These are phyloP conservation scores for Drosophila paramelanica DNA, from an alignment of 2,888 invertebrate genomes.

Conservation along the genomic window DNA sequence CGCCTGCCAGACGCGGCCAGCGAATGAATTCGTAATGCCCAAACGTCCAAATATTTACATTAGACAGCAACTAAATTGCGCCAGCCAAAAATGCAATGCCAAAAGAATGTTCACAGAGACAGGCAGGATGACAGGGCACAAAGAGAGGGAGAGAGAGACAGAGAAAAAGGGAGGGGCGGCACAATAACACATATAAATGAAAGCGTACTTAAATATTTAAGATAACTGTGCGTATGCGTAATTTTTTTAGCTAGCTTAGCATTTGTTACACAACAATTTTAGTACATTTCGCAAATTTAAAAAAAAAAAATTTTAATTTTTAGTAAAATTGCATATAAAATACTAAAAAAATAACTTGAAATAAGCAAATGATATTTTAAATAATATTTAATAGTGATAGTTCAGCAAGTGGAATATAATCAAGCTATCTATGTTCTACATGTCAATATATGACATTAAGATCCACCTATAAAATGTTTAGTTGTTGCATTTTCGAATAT, in stretches of 20 bases:
- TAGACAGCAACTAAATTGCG: conserved; percentile 46
- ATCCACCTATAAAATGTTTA: too few relatives aligned
- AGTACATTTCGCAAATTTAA: neutral
- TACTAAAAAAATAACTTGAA: too few relatives aligned
- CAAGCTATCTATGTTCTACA: too few relatives aligned
- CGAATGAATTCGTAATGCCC: conserved; percentile 30
- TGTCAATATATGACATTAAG: too few relatives aligned
- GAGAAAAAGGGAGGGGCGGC: too few relatives aligned
- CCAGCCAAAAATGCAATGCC: conserved; percentile 43
- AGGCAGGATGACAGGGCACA: neutral
- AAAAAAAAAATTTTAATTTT: too few relatives aligned
- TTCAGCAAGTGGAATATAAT: too few relatives aligned
- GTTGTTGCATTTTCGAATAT: neutral
- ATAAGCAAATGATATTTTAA: too few relatives aligned
- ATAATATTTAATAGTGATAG: too few relatives aligned
- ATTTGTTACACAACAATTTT: neutral
- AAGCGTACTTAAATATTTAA: conserved; percentile 5
- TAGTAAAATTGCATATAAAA: too few relatives aligned
- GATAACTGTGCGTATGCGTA: conserved; percentile 39
- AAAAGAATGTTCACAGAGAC: conserved; percentile 27
- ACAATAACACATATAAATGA: neutral
- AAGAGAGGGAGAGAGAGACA: neutral
- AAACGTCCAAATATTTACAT: conserved; percentile 43
- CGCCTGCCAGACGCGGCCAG: conserved; percentile 47
- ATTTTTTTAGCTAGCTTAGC: conserved; percentile 9